Percentiles rank a stretch among this genome's conserved stretches.
These are phyloP conservation scores for Halictus ligatus DNA, from an alignment of 2,888 invertebrate genomes.

Conservation along the genomic window DNA sequence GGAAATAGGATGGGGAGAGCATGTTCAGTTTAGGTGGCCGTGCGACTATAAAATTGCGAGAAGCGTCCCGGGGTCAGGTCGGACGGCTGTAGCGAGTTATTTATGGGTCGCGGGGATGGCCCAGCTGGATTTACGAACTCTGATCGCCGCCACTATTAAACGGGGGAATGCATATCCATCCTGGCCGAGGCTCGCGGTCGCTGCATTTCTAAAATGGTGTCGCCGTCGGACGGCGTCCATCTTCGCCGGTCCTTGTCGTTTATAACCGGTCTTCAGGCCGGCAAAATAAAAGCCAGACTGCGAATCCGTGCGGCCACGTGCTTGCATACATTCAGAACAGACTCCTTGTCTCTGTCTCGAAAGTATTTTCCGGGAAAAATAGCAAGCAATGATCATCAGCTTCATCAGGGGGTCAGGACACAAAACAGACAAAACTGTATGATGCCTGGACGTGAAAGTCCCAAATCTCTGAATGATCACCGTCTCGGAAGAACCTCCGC, in stretches of 20 bases:
- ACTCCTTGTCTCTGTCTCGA: neutral
- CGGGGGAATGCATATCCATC: constrained; percentile 55
- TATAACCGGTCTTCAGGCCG: neutral
- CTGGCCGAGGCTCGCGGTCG: constrained; percentile 33
- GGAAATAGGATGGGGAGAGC: neutral
- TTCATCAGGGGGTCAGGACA: too few species aligned
- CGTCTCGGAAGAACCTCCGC: too few species aligned
- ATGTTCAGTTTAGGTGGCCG: constrained; percentile 2
- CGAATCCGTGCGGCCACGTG: neutral
- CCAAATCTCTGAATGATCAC: too few species aligned
- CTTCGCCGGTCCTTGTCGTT: constrained; percentile 1
- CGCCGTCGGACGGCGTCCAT: constrained; percentile 16
- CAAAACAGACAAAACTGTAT: too few species aligned
- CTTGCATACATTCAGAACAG: neutral
- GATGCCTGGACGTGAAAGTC: too few species aligned
- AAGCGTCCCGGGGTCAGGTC: constrained; percentile 44
- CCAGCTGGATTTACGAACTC: constrained; percentile 63
- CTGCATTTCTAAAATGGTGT: constrained; percentile 43
- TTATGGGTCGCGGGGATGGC: constrained; percentile 59
- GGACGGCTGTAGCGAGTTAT: constrained; percentile 62
- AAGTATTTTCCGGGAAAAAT: neutral
- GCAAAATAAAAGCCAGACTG: neutral
- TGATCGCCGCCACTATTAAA: constrained; percentile 56
- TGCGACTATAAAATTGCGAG: constrained; percentile 49
- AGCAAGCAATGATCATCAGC: neutral